Evolutionary conservation across 2,888 invertebrate genomes (phyloP), one percentile per base, ranked within the genome.

Genomic region (Ochropleura leucogaster): DNA sequence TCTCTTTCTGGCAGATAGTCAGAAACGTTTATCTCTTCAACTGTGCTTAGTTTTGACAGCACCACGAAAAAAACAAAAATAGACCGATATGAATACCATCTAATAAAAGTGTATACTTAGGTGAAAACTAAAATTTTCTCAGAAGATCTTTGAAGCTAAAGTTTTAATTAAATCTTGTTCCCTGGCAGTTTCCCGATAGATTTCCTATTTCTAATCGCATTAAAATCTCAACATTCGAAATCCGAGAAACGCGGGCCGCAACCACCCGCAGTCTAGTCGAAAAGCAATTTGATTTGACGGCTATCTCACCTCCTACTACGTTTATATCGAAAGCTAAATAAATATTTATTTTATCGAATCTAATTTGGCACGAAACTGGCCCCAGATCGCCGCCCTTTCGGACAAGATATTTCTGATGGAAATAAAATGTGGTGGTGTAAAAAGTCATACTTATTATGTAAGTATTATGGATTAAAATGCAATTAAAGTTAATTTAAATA

Each of bases 311-410:
- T 95, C 94, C 94, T 94, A 95, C 94, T 93, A 95, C 95, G 95
- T 96, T 95, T 96, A 95, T 95, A 95, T 96, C 95, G 95, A 95
- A 95, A 95, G 95, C 95, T 95, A 93, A 91, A 94, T 96, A 96
- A 96, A 96, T 96, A 96, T 96, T 96, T 96, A 93, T 91, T 94
- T 95, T 96, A 95, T 93, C 94, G 93, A 93, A 94, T 95, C 95
- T 96, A 96, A 96, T 96, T 96, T 96, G 95, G 96, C 96, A 94
- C 95, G 93, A 89, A 88, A 92, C 93, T 89, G 92, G 93, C 93
- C 92, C 91, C 89, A 83, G 89, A 82, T 86, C 85, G 89, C 88
- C 88, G 89, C 90, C 91, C 90, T 92, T 92, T 89, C 86, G 86
- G 77, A 77, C 85, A 82, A 82, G 60, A 72, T 80, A 71, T 74